Evolutionary conservation across 2,797 vertebrate species (phyloP), one percentile per base, ranked within the genome.

Genomic region (Cirrhinus molitorella): DNA sequence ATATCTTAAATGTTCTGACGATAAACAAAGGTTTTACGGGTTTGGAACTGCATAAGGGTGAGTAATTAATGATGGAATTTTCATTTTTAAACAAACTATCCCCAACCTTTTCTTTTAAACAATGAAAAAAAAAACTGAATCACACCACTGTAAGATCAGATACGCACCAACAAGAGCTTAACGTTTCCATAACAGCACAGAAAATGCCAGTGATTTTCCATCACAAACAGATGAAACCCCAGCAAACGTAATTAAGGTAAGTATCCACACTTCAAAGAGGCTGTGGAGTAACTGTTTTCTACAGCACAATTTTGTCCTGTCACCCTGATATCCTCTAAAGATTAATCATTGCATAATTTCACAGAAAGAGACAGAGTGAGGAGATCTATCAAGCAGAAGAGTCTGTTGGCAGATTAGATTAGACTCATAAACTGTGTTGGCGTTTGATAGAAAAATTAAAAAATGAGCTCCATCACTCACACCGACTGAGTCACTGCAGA

Each of bases 321-420:
- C 70, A 74, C 34, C 80, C 47, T 82, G 57, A 43, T 40, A 75
- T 82, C 47, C 59, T 55, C 61, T 68, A 67, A 75, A 68, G 51
- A 85, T 76, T 53, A 57, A 85, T 81, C 61, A 85, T 68, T 55
- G 71, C 47, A 79, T 84, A 79, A 79, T 84, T 84, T 72, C 66
- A 79, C 75, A 75, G 71, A 77, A 70, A 77, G 67, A 61, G 53
- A 61, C 74, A 70, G 67, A 71, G 59, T 49, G 55, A 67, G 59
- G 34, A 82, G 59, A 82, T 82, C 47, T 45, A 82, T 82, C 78
- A 84, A 17, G 34, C 61, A 72, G 67, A 57, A 72, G n/a, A 83
- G 13, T 53, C 43, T 53, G 59, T 53, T 59, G 47, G 73, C 79
- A 78, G 57, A 78, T 78, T 78, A 71, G 66, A 76, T 71, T 78